These are phyloP conservation scores for Anniella stebbinsi DNA, from an alignment of 2,797 vertebrate genomes.

Conservation along the genomic window DNA sequence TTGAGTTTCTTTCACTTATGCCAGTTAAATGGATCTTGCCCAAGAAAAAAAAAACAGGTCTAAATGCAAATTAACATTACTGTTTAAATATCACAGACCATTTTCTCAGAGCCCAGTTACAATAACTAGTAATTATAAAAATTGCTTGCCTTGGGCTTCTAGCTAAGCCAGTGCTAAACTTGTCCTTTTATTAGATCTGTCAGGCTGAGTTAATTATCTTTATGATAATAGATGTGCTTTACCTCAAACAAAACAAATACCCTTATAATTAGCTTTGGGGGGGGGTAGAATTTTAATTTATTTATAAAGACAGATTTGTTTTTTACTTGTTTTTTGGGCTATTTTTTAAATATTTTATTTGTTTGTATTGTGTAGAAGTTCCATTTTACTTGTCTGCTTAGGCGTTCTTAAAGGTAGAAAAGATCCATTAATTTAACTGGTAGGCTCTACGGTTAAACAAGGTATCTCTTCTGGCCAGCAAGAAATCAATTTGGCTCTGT, in stretches of 20 bases:
- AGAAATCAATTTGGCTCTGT: slow-evolving; percentile 43
- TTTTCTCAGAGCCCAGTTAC: slow-evolving; percentile 87
- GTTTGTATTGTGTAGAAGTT: slow-evolving; percentile 66
- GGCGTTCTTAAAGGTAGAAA: slow-evolving; percentile 42
- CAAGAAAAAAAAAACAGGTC: slow-evolving; percentile 70
- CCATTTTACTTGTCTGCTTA: slow-evolving; percentile 60
- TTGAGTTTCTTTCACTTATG: slow-evolving; percentile 77
- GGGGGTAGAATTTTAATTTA: slow-evolving; percentile 86
- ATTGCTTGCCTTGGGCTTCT: slow-evolving; percentile 87
- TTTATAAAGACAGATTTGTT: slow-evolving; percentile 85
- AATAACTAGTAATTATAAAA: slow-evolving; percentile 91
- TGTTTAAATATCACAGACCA: slow-evolving; percentile 87
- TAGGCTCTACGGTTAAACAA: slow-evolving; percentile 37
- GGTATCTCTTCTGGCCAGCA: slow-evolving; percentile 1
- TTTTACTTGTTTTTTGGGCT: too few relatives aligned
- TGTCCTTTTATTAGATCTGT: slow-evolving; percentile 88
- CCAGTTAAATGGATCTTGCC: slow-evolving; percentile 77
- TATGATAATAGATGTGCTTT: slow-evolving; percentile 89
- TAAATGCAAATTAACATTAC: slow-evolving; percentile 86
- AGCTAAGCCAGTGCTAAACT: slow-evolving; percentile 86
- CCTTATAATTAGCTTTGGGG: slow-evolving; percentile 88
- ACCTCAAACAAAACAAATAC: slow-evolving; percentile 90
- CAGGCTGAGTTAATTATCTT: slow-evolving; percentile 90
- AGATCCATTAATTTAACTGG: slow-evolving; percentile 27
- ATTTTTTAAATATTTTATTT: slow-evolving; percentile 49